phyloP scores from a whole-genome alignment of 2,797 vertebrate species.

The Anolis apletophallus region DNA sequence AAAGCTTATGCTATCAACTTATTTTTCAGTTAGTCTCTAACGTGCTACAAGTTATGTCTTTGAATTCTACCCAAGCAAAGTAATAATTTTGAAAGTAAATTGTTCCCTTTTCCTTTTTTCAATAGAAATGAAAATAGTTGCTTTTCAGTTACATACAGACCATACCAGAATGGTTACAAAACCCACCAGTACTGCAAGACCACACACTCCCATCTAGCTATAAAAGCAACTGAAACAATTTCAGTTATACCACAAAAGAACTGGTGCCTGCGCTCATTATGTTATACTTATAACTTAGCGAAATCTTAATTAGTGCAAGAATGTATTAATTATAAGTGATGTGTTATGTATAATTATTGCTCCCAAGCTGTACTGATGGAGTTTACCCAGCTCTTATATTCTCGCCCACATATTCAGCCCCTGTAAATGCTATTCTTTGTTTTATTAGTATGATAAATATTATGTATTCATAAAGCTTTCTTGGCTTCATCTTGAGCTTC shows the following conservation, averaged over 20 bases:
- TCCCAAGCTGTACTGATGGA: not conserved
- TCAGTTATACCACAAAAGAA: too few species aligned
- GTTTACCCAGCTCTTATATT: not conserved
- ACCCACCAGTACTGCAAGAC: too few species aligned
- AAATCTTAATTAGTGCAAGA: not conserved
- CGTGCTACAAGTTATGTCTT: too few species aligned
- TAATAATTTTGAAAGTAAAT: not conserved
- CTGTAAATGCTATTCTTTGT: not conserved
- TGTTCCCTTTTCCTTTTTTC: not conserved
- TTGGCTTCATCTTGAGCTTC: not conserved
- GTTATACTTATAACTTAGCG: too few species aligned
- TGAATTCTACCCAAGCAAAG: too few species aligned
- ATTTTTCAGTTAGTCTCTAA: too few species aligned
- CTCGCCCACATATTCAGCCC: too few species aligned
- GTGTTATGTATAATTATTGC: not conserved
- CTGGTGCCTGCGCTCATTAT: too few species aligned
- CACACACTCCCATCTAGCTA: too few species aligned
- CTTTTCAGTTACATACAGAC: not conserved
- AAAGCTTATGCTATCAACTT: too few species aligned
- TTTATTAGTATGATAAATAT: conserved; percentile 21
- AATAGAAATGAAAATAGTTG: not conserved
- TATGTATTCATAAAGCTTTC: conserved; percentile 10
- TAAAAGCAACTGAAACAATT: too few species aligned
- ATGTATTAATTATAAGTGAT: not conserved
- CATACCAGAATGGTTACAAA: too few species aligned